Base-by-base conservation (phyloP, 2,888 invertebrate species). In the Eubasilissa splendida region DNA sequence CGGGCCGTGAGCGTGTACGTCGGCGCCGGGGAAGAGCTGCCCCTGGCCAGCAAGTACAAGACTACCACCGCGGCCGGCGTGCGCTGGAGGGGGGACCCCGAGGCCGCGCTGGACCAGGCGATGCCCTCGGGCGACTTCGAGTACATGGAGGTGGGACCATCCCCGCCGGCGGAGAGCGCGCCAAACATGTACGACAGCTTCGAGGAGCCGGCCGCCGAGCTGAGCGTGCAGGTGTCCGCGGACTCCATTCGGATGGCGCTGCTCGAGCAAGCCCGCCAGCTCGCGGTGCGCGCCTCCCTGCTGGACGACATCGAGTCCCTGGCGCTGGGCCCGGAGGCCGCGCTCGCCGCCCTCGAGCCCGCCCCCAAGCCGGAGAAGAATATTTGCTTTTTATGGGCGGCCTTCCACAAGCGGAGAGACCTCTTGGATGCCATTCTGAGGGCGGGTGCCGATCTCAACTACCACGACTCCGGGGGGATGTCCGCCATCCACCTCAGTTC, bases 121-220 rank as follows among this genome's bases (percentile, higher is more conserved):
- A 92, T 91, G 86, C 93, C 94, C 83, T 92, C 93, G 85, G 92
- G 91, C 68, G 94, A 94, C 88, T 93, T 94, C 87, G 94, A 94
- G 88, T 95, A 94, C 88, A 94, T 95, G 91, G 94, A 95, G 87
- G 94, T 94, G 85, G 95, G 95, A 80, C 94, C 94, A 59, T 94
- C 95, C 22, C 95, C 95, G 9, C 95, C 95, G 53, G 94, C 95
- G 80, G 95, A 96, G 88, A 95, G 95, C 88, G 94, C 95, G 66
- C 94, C 95, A 84, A 94, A 94, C 87, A 93, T 95, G 90, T 95
- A 95, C 89, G 95, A 96, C 87, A 95, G 94, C 88, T 95, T 95
- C 86, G 94, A 94, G 86, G 94, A 94, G 86, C 93, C 93, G 70
- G 92, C 93, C 84, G 91, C 93, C 84, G 93, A 94, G 86, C 88